Percentiles rank a stretch among this genome's conserved stretches.
Evolutionary conservation across 2,888 invertebrate species (phyloP).

Genomic region (Nysson spinosus): DNA sequence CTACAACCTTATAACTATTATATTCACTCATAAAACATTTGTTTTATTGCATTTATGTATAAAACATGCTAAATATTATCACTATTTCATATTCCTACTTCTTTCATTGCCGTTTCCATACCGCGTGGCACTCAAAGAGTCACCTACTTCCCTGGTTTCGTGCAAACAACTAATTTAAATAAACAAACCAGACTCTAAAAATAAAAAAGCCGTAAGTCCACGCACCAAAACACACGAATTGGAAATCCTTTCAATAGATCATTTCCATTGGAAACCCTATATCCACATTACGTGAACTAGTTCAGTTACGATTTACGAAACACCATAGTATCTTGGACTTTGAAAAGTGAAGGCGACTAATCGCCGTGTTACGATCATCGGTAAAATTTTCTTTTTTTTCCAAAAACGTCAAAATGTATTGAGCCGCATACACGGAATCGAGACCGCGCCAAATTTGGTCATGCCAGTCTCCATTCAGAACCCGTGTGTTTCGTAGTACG

Average conservation of each 20-base stretch:
- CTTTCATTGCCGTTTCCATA: too few relatives aligned
- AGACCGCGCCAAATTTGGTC: conserved; percentile 67
- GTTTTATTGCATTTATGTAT: too few relatives aligned
- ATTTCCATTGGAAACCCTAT: background rate
- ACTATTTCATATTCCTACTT: too few relatives aligned
- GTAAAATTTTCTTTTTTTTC: background rate
- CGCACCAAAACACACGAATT: conserved; percentile 10
- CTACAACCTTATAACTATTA: too few relatives aligned
- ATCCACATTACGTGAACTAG: too few relatives aligned
- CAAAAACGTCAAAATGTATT: conserved; percentile 34
- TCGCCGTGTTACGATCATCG: background rate
- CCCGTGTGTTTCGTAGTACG: conserved; percentile 60
- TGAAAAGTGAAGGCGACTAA: background rate
- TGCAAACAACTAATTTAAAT: conserved; percentile 70
- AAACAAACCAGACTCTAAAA: conserved; percentile 68
- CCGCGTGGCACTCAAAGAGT: conserved; percentile 15
- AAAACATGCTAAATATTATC: too few relatives aligned
- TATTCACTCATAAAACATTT: too few relatives aligned
- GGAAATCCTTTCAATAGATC: background rate
- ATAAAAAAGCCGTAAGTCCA: conserved; percentile 38
- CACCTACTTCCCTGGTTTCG: conserved; percentile 49
- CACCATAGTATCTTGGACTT: background rate
- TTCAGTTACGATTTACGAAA: too few relatives aligned
- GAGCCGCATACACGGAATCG: conserved; percentile 42
- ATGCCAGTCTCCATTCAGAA: conserved; percentile 67